These are phyloP conservation scores for Leucopsar rothschildi DNA, from an alignment of 2,113 vertebrate genomes.

Conservation along the genomic window DNA sequence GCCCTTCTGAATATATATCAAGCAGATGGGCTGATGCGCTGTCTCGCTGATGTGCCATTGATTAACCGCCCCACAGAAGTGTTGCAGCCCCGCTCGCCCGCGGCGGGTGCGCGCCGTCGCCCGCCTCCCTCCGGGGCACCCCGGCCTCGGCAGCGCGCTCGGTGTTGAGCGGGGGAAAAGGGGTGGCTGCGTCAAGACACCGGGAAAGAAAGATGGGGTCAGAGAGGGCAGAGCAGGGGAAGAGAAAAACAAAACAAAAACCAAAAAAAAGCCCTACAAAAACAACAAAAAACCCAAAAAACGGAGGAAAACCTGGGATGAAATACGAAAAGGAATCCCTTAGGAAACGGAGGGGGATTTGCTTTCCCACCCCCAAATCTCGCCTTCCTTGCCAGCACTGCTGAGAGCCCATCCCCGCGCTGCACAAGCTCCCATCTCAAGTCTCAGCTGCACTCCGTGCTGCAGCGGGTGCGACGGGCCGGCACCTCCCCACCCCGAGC, in stretches of 20 bases:
- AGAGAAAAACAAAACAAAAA: not conserved
- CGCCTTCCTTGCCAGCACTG: not conserved
- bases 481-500: not conserved
- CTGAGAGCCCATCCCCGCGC: not conserved
- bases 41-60: conserved; percentile 43
- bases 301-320: fast-evolving
- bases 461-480: not conserved
- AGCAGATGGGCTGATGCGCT: conserved; percentile 62
- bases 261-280: not conserved
- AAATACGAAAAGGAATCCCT: not conserved
- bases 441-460: not conserved
- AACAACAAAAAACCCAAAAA: too few species aligned
- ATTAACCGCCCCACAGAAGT: conserved; percentile 37
- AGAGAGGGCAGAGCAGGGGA: not conserved
- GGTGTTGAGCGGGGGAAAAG: fast-evolving
- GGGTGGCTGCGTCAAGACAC: too few species aligned
- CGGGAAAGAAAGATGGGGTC: not conserved
- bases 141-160: not conserved
- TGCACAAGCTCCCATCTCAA: not conserved
- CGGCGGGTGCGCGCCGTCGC: not conserved
- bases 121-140: not conserved
- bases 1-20: conserved; percentile 59
- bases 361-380: not conserved
- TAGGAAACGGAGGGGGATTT: not conserved
- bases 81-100: not conserved